Base-by-base conservation (phyloP, 2,113 vertebrate genomes). In the Gymnorhina tibicen region DNA sequence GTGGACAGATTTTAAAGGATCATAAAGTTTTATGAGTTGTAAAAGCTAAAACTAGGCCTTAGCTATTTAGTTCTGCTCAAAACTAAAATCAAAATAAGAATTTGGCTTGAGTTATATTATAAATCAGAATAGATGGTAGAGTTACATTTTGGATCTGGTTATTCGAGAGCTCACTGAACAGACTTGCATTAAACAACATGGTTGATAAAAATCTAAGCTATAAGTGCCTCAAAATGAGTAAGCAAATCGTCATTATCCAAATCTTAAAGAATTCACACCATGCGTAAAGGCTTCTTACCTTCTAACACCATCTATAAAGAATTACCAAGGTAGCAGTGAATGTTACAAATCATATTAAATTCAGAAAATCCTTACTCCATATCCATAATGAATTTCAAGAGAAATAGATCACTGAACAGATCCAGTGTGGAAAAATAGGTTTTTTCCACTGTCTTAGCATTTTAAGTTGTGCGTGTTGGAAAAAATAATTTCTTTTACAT, bases 21-120 rank as follows among this genome's bases (percentile, higher is more conserved):
- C 49, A 27, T 93, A 83, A 86, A 86, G 18, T 80, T 88, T 95
- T 95, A 95, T 81, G 79, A 64, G 37, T 50, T 86, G 72, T 53
- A 87, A 92, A 91, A 85, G 16, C 16, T 91, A 85, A 47, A 93
- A 27, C n/a, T 85, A n/a, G 17, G 50, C 67, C 50, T 80, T 70
- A 90, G 49, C 28, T 91, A 53, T 87, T 91, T 70, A 73, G 35
- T 41, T 73, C 50, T 79, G 73, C 52, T 92, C 64, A 92, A 72
- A 95, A 77, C 26, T 91, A 64, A 90, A 79, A 93, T 74, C 12
- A 44, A 77, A 89, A 80, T 33, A 83, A 44, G 64, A 78, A 67
- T 94, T 91, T 92, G 30, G 14, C 20, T 86, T 60, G 18, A 44
- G 21, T 88, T 90, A 26, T 73, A 35, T 39, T 70, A 77, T 59